phyloP scores from a whole-genome alignment of 1,140 invertebrate species.

The Patella vulgata region DNA sequence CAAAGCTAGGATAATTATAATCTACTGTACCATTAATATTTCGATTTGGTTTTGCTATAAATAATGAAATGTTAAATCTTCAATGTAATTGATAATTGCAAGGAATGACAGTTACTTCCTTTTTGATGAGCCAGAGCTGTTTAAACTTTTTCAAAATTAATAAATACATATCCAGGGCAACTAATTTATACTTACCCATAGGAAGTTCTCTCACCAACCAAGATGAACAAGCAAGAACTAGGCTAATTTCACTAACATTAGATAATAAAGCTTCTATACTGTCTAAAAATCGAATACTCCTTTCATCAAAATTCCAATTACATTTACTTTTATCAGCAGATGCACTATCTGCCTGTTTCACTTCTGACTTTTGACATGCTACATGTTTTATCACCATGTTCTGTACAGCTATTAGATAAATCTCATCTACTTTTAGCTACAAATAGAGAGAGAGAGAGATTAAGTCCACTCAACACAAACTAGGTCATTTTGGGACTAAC shows the following conservation, averaged over 20 bases:
- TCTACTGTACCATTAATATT: no score
- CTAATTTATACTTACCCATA: conserved; percentile 42
- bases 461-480: no score
- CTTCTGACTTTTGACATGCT: background rate
- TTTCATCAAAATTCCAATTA: conserved; percentile 48
- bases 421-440: conserved; percentile 49
- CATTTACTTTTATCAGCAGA: conserved; percentile 33
- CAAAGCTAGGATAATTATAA: no score
- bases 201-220: conserved; percentile 53
- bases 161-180: no score
- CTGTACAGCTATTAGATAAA: conserved; percentile 47
- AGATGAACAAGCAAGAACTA: conserved; percentile 46
- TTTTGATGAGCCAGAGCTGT: no score
- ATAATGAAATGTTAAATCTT: no score
- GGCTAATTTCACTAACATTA: conserved; percentile 44
- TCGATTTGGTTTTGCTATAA: no score
- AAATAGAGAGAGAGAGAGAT: no score
- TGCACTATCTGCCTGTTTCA: background rate
- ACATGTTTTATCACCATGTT: conserved; percentile 49
- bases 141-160: no score
- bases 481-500: no score
- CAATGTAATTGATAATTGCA: no score
- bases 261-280: conserved; percentile 34
- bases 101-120: no score
- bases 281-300: conserved; percentile 35